These are phyloP conservation scores for Megaleporinus macrocephalus DNA, from an alignment of 2,113 vertebrate species.

Conservation along the genomic window DNA sequence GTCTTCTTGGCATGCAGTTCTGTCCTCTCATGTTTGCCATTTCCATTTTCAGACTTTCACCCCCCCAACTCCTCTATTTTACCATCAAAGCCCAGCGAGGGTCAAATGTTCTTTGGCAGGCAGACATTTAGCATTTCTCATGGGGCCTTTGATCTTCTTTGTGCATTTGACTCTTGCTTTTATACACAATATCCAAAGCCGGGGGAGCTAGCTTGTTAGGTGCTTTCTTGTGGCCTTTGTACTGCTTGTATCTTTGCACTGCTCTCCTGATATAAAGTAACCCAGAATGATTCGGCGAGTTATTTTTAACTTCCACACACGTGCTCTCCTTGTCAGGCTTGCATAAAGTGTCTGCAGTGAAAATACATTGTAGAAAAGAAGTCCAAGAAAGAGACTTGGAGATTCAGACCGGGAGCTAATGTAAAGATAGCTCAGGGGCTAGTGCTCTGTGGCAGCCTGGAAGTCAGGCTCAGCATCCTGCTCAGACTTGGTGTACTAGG, in stretches of 20 bases:
- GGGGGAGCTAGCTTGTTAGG: not conserved
- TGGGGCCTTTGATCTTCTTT: conserved; percentile 40
- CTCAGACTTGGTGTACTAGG: not conserved
- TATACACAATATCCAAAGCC: not conserved
- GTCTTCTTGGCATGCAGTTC: not conserved
- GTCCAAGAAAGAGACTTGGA: not conserved
- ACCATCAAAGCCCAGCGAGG: conserved; percentile 35
- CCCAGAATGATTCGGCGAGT: conserved; percentile 15
- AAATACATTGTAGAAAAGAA: conserved; percentile 19
- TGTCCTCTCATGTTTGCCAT: conserved; percentile 8
- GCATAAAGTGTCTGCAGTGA: conserved; percentile 1
- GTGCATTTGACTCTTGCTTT: conserved; percentile 1
- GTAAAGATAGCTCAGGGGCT: not conserved
- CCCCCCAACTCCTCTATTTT: conserved; percentile 23
- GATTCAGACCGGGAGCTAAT: not conserved
- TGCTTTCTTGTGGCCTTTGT: not conserved
- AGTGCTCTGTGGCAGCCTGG: not conserved
- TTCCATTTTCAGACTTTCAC: not conserved
- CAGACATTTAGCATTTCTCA: conserved; percentile 20
- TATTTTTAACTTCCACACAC: not conserved
- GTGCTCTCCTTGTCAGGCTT: not conserved
- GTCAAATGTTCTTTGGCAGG: conserved; percentile 30
- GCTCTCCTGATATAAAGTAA: not conserved
- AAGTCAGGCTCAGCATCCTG: not conserved
- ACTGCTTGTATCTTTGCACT: not conserved